phyloP scores from a whole-genome alignment of 2,888 invertebrate species.

The Drosophila austrosaltans region DNA sequence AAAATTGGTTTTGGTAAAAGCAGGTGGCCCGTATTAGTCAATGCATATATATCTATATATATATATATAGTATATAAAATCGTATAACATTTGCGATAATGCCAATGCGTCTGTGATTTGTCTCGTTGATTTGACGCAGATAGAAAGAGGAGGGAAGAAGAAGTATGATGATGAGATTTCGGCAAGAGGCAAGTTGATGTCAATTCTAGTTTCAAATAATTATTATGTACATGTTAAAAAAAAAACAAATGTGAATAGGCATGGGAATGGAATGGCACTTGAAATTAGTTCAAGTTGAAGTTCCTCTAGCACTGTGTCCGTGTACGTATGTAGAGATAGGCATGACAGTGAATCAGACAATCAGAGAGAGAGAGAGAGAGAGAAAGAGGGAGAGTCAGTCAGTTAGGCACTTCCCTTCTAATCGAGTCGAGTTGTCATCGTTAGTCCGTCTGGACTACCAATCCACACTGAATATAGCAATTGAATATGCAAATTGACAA shows the following conservation, averaged over 20 bases:
- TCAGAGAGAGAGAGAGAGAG: background rate
- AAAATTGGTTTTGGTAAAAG: constrained; percentile 20
- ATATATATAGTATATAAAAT: constrained; percentile 11
- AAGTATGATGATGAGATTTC: background rate
- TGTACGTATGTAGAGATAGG: background rate
- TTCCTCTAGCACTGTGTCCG: background rate
- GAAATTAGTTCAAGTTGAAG: constrained; percentile 1
- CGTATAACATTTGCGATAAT: constrained; percentile 23
- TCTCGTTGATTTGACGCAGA: background rate
- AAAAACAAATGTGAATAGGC: no score
- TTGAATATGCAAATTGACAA: constrained; percentile 71
- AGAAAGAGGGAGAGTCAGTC: background rate
- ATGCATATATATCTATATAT: constrained; percentile 7
- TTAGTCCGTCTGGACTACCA: constrained; percentile 24
- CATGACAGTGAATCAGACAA: background rate
- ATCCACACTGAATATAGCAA: constrained; percentile 51
- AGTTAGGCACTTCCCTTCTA: constrained; percentile 16
- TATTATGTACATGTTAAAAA: constrained; percentile 2
- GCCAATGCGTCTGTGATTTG: constrained; percentile 12
- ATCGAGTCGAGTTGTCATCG: constrained; percentile 66
- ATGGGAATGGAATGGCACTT: background rate
- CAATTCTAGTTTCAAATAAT: background rate
- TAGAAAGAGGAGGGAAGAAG: background rate
- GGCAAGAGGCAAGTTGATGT: background rate
- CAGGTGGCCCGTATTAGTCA: constrained; percentile 19